Base-by-base conservation (phyloP, 2,797 vertebrate species). In the Ptychadena robeensis region DNA sequence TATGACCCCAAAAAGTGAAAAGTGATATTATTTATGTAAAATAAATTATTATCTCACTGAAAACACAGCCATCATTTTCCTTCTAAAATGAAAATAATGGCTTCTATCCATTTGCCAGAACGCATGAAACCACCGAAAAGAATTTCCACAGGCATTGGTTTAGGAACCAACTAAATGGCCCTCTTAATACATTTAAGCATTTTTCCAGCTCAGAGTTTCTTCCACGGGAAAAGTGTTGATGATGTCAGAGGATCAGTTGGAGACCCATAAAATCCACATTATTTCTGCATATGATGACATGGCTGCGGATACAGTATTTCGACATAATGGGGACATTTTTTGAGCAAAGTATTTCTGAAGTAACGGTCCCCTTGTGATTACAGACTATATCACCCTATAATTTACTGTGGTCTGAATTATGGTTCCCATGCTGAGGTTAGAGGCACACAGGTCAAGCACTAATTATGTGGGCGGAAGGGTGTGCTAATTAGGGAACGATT, bases 271-370 rank as follows among this genome's bases (percentile, higher is more conserved):
- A 82, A 44, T 77, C 30, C 59, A 35, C 53, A 75, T 82, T 73
- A 82, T 82, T 82, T 82, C 72, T 82, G 65, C 30, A 63, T 75
- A 75, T 53, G 70, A 85, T 80, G 82, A 85, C 82, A 85, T 70
- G 65, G 82, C 82, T 66, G 34, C 57, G 78, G 69, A 59, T 67
- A 65, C 71, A 71, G 72, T 76, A 76, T 76, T 25, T 71, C 25
- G 32, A 48, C 35, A 76, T 76, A 76, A 80, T 80, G 63, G 37
- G 32, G 18, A 48, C 32, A 75, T 80, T 85, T 85, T 53, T 83
- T 64, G 27, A 37, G 76, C 37, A 2, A 61, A 80, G 48, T 63
- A 75, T 80, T 80, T 80, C 59, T 76, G 61, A 73, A 68, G 63
- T 79, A 68, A 80, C 32, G 65, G 53, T 18, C n/a, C 78, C 83